Evolutionary conservation across 2,113 vertebrate species (phyloP).

Genomic region (Lepus europaeus): DNA sequence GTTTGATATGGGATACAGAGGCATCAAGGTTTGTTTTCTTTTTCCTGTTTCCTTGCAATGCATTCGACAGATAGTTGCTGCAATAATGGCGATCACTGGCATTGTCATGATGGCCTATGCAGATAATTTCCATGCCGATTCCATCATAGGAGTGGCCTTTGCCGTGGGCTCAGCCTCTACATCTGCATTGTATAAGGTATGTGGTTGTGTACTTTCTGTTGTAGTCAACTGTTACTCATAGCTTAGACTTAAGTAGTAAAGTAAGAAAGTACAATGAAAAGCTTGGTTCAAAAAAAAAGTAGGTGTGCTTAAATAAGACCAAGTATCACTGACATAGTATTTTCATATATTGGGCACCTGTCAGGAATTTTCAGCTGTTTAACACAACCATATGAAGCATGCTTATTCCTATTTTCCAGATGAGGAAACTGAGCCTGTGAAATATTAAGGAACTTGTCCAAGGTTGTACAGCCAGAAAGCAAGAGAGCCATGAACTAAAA

Average conservation of each 20-base stretch:
- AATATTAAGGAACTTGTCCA: constrained; percentile 4
- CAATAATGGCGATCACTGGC: constrained; percentile 99
- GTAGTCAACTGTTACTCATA: not conserved
- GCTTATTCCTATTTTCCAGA: not conserved
- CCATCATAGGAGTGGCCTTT: constrained; percentile 96
- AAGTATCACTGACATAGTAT: not conserved
- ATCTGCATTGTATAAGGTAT: constrained; percentile 97
- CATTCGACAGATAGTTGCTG: constrained; percentile 95
- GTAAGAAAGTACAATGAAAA: not conserved
- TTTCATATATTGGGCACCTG: not conserved
- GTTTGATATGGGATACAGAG: not conserved
- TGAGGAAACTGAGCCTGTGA: constrained; percentile 40
- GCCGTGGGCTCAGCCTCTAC: constrained; percentile 98
- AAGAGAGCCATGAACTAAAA: not conserved
- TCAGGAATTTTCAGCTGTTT: not conserved
- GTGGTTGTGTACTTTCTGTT: not conserved
- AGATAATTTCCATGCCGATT: constrained; percentile 97
- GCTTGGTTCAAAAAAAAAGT: not conserved
- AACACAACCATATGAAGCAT: not conserved
- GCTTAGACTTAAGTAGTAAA: constrained; percentile 17
- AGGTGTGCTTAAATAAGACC: not conserved
- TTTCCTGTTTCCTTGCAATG: constrained; percentile 75
- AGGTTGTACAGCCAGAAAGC: not conserved
- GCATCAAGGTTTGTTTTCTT: not conserved
- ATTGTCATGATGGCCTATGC: constrained; percentile 99